phyloP scores from a whole-genome alignment of 2,888 invertebrate genomes.

The Drosophila neotestacea region DNA sequence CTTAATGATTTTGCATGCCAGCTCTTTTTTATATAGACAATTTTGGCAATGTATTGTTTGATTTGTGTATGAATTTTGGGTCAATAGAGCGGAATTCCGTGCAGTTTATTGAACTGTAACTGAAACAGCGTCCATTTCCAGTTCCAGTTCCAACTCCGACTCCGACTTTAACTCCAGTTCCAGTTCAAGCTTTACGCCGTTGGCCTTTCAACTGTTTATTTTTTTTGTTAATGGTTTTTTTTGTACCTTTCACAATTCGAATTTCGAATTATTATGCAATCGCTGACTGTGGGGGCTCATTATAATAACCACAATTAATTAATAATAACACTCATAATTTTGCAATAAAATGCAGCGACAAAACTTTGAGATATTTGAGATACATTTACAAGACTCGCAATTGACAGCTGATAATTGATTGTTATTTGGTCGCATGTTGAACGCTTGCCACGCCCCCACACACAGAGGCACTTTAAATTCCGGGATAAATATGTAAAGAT shows the following conservation, averaged over 20 bases:
- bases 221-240: slow-evolving; percentile 1
- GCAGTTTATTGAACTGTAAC: slow-evolving; percentile 72
- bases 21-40: slow-evolving; percentile 36
- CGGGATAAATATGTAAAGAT: slow-evolving; percentile 23
- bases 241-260: slow-evolving; percentile 63
- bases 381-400: slow-evolving; percentile 60
- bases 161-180: slow-evolving; percentile 23
- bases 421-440: slow-evolving; percentile 44
- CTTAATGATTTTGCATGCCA: slow-evolving; percentile 67
- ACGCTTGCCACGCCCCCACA: slow-evolving; percentile 44
- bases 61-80: slow-evolving; percentile 62
- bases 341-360: slow-evolving; percentile 60
- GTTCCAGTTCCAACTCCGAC: slow-evolving; percentile 18
- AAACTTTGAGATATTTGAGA: slow-evolving; percentile 36
- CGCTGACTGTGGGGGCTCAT: slow-evolving; percentile 35
- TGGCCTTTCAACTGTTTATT: slow-evolving; percentile 25
- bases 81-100: slow-evolving; percentile 75
- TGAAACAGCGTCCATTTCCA: slow-evolving; percentile 14
- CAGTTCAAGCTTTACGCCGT: slow-evolving; percentile 32
- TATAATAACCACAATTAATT: slow-evolving; percentile 65
- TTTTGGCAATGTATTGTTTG: slow-evolving; percentile 41
- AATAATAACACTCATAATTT: slow-evolving; percentile 62
- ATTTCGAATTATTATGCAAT: slow-evolving; percentile 39
- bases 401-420: slow-evolving; percentile 69
- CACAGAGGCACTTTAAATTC: slow-evolving; percentile 25